These are phyloP conservation scores for Xiphorhynchus elegans DNA, from an alignment of 2,113 vertebrate genomes.

Conservation along the genomic window DNA sequence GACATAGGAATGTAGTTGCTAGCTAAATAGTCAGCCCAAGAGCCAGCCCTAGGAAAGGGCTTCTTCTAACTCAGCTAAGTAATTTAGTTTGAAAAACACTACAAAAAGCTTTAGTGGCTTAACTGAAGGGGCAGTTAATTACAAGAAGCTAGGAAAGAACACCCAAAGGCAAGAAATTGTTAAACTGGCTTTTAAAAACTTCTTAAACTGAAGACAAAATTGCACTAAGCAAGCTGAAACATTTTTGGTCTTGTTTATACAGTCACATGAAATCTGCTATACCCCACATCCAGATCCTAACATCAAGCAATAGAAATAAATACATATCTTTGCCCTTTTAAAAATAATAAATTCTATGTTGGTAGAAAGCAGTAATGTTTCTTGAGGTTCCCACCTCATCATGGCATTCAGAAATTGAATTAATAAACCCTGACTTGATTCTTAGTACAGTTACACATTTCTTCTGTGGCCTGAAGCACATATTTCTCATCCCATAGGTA, in stretches of 20 bases:
- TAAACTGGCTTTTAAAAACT: background rate
- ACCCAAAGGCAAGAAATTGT: background rate
- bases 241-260: background rate
- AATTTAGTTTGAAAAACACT: background rate
- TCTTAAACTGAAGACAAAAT: slow-evolving; percentile 1
- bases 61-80: background rate
- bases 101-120: background rate
- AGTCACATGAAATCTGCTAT: background rate
- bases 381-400: background rate
- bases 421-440: background rate
- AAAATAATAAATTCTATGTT: background rate
- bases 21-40: background rate
- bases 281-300: background rate
- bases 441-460: background rate
- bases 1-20: background rate
- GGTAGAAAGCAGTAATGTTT: background rate
- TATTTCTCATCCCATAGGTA: background rate
- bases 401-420: background rate
- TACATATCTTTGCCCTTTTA: background rate
- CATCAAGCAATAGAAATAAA: background rate
- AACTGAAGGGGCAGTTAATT: slow-evolving; percentile 27
- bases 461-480: background rate
- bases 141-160: slow-evolving; percentile 1
- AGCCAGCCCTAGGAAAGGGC: background rate
- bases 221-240: background rate